These are phyloP conservation scores for Falco biarmicus DNA, from an alignment of 2,797 vertebrate species.

Conservation along the genomic window DNA sequence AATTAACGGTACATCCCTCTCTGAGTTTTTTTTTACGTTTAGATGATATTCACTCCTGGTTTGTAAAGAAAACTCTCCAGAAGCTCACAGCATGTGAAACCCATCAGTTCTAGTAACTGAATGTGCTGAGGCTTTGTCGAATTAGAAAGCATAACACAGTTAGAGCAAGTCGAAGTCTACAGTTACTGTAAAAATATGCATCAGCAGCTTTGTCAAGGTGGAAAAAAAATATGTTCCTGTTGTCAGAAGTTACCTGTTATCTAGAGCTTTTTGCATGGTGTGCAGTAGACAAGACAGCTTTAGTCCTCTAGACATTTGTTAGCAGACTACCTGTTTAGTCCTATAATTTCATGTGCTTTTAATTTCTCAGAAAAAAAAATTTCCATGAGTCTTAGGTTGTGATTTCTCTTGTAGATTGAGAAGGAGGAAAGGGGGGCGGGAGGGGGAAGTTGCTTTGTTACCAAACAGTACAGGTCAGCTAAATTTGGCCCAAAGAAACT, in stretches of 20 bases:
- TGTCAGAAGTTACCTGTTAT: not conserved
- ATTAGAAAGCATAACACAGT: not conserved
- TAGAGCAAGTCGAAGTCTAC: not conserved
- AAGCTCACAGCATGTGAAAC: constrained; percentile 11
- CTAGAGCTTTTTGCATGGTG: not conserved
- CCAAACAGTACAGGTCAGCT: constrained; percentile 20
- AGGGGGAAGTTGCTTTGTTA: not conserved
- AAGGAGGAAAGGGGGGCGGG: not conserved
- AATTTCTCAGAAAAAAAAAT: not conserved
- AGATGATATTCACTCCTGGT: not conserved
- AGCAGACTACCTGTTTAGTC: not conserved
- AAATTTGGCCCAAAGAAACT: constrained; percentile 34
- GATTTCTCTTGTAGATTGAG: not conserved
- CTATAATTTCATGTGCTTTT: not conserved
- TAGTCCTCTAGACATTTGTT: not conserved
- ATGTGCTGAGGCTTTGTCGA: constrained; percentile 2
- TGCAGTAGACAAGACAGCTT: not conserved
- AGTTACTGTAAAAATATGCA: not conserved
- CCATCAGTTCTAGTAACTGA: not conserved
- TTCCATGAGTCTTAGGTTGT: not conserved
- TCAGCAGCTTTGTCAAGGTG: not conserved
- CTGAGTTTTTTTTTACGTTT: not conserved
- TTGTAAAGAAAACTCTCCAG: constrained; percentile 8
- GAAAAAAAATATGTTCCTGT: not conserved
- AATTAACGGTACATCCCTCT: not conserved